Base-by-base conservation (phyloP, 2,113 vertebrate species). In the Oreotrochilus melanogaster region DNA sequence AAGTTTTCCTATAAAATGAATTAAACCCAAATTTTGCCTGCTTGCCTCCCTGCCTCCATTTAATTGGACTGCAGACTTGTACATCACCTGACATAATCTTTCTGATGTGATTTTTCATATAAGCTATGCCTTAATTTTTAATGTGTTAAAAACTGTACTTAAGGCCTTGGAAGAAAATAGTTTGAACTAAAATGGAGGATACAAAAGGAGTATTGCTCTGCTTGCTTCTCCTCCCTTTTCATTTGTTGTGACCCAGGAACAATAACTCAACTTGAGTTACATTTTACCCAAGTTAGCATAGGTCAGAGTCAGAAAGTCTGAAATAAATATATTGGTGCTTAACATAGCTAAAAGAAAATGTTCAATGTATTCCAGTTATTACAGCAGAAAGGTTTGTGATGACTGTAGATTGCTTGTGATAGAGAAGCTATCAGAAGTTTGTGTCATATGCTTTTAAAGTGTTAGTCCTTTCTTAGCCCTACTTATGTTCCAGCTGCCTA, bases 241-340 rank as follows among this genome's bases (percentile, higher is more conserved):
- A 30, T 95, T 96, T 93, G 27, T 74, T 84, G 75, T 60, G 48
- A 75, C 71, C 53, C 75, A 57, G 56, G 60, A 83, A 82, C 39
- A 39, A 12, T 60, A 92, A 47, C n/a, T 71, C 37, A 86, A 80
- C 37, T 28, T 39, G 35, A 86, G 51, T 3, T 71, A 33, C 53
- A 50, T 88, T 88, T 79, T 76, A 86, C 28, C 31, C 48, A 93
- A 83, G 39, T 56, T 64, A 62, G 24, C 67, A 79, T 57, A 28
- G 21, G 10, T 78, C 53, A 69, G 47, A 86, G 48, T 83, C 56
- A 67, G 74, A 82, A 89, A 14, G 19, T 67, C 65, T 90, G 51
- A 96, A 88, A 74, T 10, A 3, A 86, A 74, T 73, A 50, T 53
- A 45, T 57, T 78, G 13, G 30, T 78, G 24, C 45, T 82, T 78